phyloP scores from a whole-genome alignment of 1,140 invertebrate species.

The Drosophila teissieri region DNA sequence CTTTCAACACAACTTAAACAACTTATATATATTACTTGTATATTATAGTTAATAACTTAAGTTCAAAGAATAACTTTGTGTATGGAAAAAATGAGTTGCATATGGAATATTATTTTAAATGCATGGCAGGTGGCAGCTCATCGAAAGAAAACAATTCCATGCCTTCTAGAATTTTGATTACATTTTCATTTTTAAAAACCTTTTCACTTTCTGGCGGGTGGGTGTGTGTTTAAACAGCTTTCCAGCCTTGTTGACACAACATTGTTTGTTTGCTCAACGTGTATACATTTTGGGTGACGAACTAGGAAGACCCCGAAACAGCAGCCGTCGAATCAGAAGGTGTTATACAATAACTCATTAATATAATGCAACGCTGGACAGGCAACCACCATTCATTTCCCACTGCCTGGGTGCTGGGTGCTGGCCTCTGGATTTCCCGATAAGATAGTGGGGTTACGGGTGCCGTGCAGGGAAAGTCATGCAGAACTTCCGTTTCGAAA shows the following conservation, averaged over 20 bases:
- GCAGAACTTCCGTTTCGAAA: conserved; percentile 52
- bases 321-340: conserved; percentile 30
- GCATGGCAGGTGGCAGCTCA: not conserved
- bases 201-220: conserved; percentile 28
- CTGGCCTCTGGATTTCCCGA: conserved; percentile 7
- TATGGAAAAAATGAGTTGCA: not conserved
- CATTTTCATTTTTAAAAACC: conserved; percentile 19
- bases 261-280: conserved; percentile 22
- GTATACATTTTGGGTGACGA: conserved; percentile 21
- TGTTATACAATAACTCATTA: conserved; percentile 50
- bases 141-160: conserved; percentile 17
- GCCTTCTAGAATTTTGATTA: conserved; percentile 24
- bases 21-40: too few species aligned
- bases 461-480: conserved; percentile 25
- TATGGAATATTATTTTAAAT: not conserved
- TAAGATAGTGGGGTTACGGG: conserved; percentile 2
- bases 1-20: not conserved
- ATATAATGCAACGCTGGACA: conserved; percentile 20
- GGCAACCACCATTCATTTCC: conserved; percentile 9
- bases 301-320: conserved; percentile 45
- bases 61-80: not conserved
- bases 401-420: conserved; percentile 9
- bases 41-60: too few species aligned
- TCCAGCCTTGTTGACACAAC: conserved; percentile 17
- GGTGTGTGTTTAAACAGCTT: conserved; percentile 50